Conservation (phyloP, 2,888 invertebrate genomes). For the Lasius fuliginosus region DNA sequence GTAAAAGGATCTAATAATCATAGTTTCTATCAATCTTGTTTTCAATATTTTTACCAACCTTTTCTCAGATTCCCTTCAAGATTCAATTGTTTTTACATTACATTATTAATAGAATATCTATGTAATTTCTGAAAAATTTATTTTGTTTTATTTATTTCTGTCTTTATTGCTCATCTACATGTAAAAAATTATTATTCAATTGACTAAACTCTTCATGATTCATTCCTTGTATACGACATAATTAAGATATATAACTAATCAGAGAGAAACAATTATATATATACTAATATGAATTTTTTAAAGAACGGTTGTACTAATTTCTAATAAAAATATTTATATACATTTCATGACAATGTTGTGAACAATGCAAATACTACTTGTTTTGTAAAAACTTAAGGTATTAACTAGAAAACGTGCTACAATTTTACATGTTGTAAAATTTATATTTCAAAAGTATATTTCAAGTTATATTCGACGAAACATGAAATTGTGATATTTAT, state of each 20-base stretch:
- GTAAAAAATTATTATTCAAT: background rate
- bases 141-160: background rate
- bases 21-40: constrained; percentile 86
- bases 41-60: constrained; percentile 64
- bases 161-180: background rate
- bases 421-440: constrained; percentile 65
- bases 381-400: constrained; percentile 50
- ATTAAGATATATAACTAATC: background rate
- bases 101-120: background rate
- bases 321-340: background rate
- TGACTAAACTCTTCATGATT: background rate
- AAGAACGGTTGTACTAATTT: constrained; percentile 7
- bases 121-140: background rate
- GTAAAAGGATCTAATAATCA: constrained; percentile 87
- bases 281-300: constrained; percentile 26
- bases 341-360: background rate
- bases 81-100: background rate
- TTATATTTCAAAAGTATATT: constrained; percentile 70
- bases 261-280: background rate
- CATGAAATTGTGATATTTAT: constrained; percentile 42
- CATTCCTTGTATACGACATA: background rate
- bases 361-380: background rate
- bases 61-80: constrained; percentile 1
- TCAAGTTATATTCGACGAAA: constrained; percentile 38
- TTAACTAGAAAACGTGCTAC: constrained; percentile 57